Evolutionary conservation across 2,888 invertebrate species (phyloP), one percentile per base, ranked within the genome.

Genomic region (Pteria penguin): DNA sequence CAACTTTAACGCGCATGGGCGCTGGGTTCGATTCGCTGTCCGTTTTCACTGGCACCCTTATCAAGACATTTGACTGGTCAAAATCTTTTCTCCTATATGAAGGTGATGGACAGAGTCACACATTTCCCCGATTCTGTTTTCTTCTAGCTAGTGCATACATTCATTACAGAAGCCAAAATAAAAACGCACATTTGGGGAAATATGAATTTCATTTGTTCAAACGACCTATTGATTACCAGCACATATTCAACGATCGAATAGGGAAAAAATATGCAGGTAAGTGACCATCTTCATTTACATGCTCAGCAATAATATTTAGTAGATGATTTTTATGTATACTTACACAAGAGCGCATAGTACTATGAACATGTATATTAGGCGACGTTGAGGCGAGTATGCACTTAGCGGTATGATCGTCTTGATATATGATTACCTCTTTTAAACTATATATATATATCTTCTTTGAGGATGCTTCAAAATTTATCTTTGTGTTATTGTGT

Each of bases 81-180:
- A 78, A 77, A 55, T 55, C 86, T 2, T 94, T 95, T 54, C 93
- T 97, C 67, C 93, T 97, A 82, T 97, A 96, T 91, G 95, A 97
- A 86, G 94, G 95, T 2, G 93, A 95, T 76, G 95, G 95, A 0
- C 94, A 95, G 80, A 95, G 95, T 0, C 95, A 95, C 86, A 92
- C 93, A 61, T 94, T 94, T 84, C 93, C 93, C 5, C 94, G 94
- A 79, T 96, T 96, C 4, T 97, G 97, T 83, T 95, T 94, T 84
- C 93, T 97, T 31, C 94, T 96, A 92, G 96, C 96, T 93, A 94
- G 94, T 79, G 95, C 95, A 0, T 92, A 97, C 82, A 95, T 83
- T 14, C 75, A 72, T 63, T 95, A 96, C 60, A 93, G 94, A 81
- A 93, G 78, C 52, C 60, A 78, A 33, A 29, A 60, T 4, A 58